Percentiles rank a stretch among this genome's conserved stretches.
These are phyloP conservation scores for Ameiurus melas DNA, from an alignment of 2,113 vertebrate genomes.

Conservation along the genomic window DNA sequence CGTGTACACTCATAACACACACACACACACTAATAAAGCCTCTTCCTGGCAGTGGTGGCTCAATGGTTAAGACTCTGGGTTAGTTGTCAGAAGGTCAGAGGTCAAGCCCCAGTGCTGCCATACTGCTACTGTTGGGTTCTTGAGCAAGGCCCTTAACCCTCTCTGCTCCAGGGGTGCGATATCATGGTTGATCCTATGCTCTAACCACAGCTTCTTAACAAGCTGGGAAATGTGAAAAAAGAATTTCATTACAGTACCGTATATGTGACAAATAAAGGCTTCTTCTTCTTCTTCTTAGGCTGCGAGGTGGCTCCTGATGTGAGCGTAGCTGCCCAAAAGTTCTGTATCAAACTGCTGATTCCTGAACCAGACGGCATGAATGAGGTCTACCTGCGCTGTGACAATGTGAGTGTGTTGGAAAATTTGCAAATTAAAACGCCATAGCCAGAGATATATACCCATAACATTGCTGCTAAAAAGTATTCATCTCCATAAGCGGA, in stretches of 20 bases:
- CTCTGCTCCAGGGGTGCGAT: too few relatives aligned
- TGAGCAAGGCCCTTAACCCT: too few relatives aligned
- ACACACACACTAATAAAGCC: conserved; percentile 1
- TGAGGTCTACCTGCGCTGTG: conserved; percentile 75
- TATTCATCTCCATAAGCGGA: background rate
- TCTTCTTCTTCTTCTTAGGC: conserved; percentile 57
- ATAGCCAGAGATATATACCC: too few relatives aligned
- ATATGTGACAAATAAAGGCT: too few relatives aligned
- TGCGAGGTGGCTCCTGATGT: conserved; percentile 79
- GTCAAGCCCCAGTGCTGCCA: too few relatives aligned
- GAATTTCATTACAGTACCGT: too few relatives aligned
- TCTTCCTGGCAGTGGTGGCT: background rate
- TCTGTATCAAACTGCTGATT: conserved; percentile 79
- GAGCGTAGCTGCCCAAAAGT: conserved; percentile 76
- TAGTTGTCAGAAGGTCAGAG: too few relatives aligned
- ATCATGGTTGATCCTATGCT: too few relatives aligned
- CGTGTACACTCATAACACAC: background rate
- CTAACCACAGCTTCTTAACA: too few relatives aligned
- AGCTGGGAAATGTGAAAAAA: too few relatives aligned
- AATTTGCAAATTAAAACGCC: background rate
- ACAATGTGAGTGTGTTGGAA: conserved; percentile 64
- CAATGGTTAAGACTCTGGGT: too few relatives aligned
- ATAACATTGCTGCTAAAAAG: background rate
- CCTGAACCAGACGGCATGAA: conserved; percentile 80
- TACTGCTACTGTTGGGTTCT: too few relatives aligned